Evolutionary conservation across 2,888 invertebrate genomes (phyloP).

Genomic region (Parelbella ahira): DNA sequence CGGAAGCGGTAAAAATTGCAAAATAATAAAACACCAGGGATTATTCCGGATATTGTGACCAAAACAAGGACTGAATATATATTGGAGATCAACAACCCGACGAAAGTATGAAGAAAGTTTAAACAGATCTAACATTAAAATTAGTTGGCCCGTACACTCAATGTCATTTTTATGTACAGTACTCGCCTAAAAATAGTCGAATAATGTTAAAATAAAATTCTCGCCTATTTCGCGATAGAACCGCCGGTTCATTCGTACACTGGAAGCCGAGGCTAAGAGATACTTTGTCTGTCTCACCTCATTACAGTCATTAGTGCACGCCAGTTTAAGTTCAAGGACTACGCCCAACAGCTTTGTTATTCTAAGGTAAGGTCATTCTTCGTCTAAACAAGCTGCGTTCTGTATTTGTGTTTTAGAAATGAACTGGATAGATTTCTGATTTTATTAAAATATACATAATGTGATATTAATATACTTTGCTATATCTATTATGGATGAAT

Average conservation of each 20-base stretch:
- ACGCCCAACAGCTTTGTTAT: constrained; percentile 41
- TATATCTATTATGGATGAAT: too few species aligned
- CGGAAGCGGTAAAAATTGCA: constrained; percentile 6
- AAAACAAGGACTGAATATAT: constrained; percentile 24
- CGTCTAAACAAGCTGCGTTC: neutral
- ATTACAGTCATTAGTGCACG: constrained; percentile 38
- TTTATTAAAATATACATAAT: too few species aligned
- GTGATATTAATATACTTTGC: too few species aligned
- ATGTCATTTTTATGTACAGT: constrained; percentile 28
- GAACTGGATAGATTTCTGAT: too few species aligned
- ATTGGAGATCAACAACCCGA: constrained; percentile 34
- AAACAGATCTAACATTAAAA: constrained; percentile 13
- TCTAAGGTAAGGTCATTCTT: constrained; percentile 43
- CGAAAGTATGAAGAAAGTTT: constrained; percentile 9
- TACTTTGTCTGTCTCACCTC: constrained; percentile 37
- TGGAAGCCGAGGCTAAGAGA: constrained; percentile 47
- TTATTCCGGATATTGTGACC: constrained; percentile 19
- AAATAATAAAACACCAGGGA: constrained; percentile 15
- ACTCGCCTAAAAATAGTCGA: constrained; percentile 55
- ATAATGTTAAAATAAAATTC: constrained; percentile 64
- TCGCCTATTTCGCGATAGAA: constrained; percentile 46
- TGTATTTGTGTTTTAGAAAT: neutral
- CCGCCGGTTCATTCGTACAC: constrained; percentile 52
- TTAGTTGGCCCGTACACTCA: constrained; percentile 20
- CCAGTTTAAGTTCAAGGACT: constrained; percentile 66